Percentiles rank a stretch among this genome's conserved stretches.
Evolutionary conservation across 2,888 invertebrate genomes (phyloP).

Genomic region (Pammene aurita): DNA sequence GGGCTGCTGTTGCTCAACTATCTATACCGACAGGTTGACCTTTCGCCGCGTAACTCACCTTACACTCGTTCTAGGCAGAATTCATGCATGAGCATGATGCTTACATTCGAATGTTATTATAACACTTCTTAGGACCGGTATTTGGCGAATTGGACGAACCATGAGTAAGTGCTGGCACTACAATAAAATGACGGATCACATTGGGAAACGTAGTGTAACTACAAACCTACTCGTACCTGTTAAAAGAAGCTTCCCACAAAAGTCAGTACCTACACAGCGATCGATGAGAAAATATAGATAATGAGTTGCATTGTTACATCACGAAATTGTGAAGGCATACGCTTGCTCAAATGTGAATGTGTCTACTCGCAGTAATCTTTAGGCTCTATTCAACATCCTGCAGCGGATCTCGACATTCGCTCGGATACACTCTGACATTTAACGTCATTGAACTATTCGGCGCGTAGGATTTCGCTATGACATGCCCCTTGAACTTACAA

Average conservation of each 20-base stretch:
- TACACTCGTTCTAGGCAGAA: conserved; percentile 24
- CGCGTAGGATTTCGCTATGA: conserved; percentile 34
- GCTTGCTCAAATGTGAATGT: conserved; percentile 31
- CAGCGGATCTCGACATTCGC: conserved; percentile 53
- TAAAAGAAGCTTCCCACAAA: conserved; percentile 1
- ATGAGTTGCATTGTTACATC: conserved; percentile 30
- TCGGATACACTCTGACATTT: conserved; percentile 60
- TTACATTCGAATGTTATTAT: conserved; percentile 13
- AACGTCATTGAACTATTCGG: conserved; percentile 56
- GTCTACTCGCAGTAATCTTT: conserved; percentile 17
- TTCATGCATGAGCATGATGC: conserved; percentile 14
- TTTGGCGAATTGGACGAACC: background rate
- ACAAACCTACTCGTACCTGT: background rate
- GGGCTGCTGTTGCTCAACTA: conserved; percentile 70
- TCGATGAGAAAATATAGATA: conserved; percentile 21
- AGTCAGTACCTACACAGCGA: conserved; percentile 1
- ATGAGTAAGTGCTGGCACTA: background rate
- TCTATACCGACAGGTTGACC: conserved; percentile 70
- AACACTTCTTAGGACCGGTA: conserved; percentile 3
- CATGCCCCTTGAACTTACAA: conserved; percentile 57
- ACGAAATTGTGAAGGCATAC: conserved; percentile 28
- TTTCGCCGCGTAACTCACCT: conserved; percentile 51
- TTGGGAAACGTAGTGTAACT: conserved; percentile 4
- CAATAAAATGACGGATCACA: background rate
- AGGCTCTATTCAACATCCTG: conserved; percentile 45